These are phyloP conservation scores for Andrena dorsata DNA, from an alignment of 2,888 invertebrate genomes.

Conservation along the genomic window DNA sequence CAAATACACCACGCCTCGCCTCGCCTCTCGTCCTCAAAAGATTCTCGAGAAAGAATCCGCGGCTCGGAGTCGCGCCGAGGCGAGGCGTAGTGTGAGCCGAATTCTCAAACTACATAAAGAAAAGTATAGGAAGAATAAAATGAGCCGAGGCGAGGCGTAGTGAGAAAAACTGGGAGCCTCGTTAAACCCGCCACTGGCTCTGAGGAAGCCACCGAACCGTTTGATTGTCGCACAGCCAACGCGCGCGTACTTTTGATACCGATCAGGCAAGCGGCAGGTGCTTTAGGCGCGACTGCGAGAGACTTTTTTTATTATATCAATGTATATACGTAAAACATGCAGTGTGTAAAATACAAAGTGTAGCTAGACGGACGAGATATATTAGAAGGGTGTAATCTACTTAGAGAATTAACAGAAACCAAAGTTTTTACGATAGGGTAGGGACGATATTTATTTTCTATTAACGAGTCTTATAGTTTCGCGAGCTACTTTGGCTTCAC, in stretches of 20 bases:
- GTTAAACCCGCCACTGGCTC: too few relatives aligned
- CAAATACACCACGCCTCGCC: too few relatives aligned
- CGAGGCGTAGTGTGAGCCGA: too few relatives aligned
- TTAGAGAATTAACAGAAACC: slow-evolving; percentile 43
- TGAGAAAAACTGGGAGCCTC: too few relatives aligned
- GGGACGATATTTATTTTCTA: slow-evolving; percentile 55
- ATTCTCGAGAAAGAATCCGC: too few relatives aligned
- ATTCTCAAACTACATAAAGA: too few relatives aligned
- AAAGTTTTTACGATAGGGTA: slow-evolving; percentile 64
- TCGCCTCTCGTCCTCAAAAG: too few relatives aligned
- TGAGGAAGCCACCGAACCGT: too few relatives aligned
- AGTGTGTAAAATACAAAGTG: slow-evolving; percentile 41
- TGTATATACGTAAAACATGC: slow-evolving; percentile 41
- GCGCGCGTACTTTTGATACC: slow-evolving; percentile 61
- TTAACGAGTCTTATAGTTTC: slow-evolving; percentile 47
- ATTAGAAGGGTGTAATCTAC: slow-evolving; percentile 30
- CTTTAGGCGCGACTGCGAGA: not conserved
- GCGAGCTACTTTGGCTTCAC: slow-evolving; percentile 39
- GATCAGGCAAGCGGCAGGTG: slow-evolving; percentile 16
- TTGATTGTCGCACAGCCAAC: slow-evolving; percentile 40
- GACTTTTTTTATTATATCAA: slow-evolving; percentile 40
- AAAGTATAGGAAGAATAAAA: too few relatives aligned
- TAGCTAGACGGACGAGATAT: slow-evolving; percentile 17
- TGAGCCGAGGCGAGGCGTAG: too few relatives aligned
- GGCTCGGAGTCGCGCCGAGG: too few relatives aligned